Evolutionary conservation across 2,113 vertebrate genomes (phyloP), one percentile per base, ranked within the genome.

Genomic region (Montifringilla adamsi): DNA sequence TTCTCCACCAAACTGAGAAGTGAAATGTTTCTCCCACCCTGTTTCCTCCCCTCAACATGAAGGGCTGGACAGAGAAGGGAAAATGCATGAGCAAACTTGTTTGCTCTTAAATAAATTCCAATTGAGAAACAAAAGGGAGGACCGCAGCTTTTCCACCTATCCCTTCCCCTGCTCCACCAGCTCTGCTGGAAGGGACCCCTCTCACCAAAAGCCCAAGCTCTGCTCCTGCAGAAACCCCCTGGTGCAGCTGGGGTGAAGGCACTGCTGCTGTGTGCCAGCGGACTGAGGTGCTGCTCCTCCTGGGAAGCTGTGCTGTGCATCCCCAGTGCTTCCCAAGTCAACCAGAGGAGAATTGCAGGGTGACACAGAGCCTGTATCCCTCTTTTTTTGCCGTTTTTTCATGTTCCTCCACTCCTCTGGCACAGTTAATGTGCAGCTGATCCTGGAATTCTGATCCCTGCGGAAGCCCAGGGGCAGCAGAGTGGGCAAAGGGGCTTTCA

Each of bases 191-290:
- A 44, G 8, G 10, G 31, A 72, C 23, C 7, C 8, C 14, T 39
- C 33, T 66, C 19, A 20, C 46, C 81, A 43, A 56, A 73, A 0
- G 13, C 23, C 24, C 49, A 43, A 59, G 15, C 11, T 44, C 52
- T 79, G 52, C 58, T 52, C 12, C 24, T 6, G 62, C 82, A 59
- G 35, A 7, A 7, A 9, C 4, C 9, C 18, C 1, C 30, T 20
- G 17, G 49, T 0, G 1, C 30, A 55, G 14, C 9, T 0, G 0
- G 0, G 26, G 20, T 37, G 66, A 28, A 31, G 69, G 64, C 52
- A 20, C 28, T 20, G 62, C 15, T 44, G 52, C 69, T 82, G 73
- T 10, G 33, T 2, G 10, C 4, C 7, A 4, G 39, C 19, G 60
- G 2, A 8, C 7, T 1, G 5, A 26, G 66, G 22, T 35, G 69